Evolutionary conservation across 2,113 vertebrate genomes (phyloP), one percentile per base, ranked within the genome.

Genomic region (Rhynchomys soricoides): DNA sequence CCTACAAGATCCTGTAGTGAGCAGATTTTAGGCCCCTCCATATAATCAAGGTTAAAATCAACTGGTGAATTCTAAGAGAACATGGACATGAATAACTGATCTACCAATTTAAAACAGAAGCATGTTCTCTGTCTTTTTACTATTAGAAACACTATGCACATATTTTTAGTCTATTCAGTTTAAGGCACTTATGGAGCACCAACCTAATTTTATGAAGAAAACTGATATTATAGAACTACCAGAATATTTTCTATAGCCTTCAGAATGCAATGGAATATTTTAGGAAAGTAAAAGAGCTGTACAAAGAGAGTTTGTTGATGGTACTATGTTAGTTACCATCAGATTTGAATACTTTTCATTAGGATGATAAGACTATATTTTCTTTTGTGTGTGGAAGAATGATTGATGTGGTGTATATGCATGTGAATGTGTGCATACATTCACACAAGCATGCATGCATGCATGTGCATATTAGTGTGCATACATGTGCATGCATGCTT

Each of bases 281-380:
- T 78, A 83, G 43, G 52, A 48, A 94, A 64, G 43, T 75, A 75
- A 79, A 81, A 21, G 45, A 77, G 13, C 5, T 87, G 37, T 45
- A 64, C 2, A 74, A 75, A 94, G 57, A 43, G 6, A 57, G 6
- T 62, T 94, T 57, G 95, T 71, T 93, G 95, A 31, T 40, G 94
- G n/a, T 74, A 48, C 13, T 70, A 2, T 68, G 52, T 89, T 83
- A 90, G 79, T 37, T 78, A 52, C 77, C n/a, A 89, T 92, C 77
- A 86, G 62, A 85, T 77, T 5, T 48, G 85, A 93, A 57, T 88
- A 93, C 83, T 92, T 91, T 43, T 3, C 10, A 82, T 73, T 90
- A 57, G 43, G 74, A 75, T 74, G 40, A 88, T 95, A 12, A 57
- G 55, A 95, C 37, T 88, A 71, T n/a, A 86, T 88, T 95, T 95